Base-by-base conservation (phyloP, 2,888 invertebrate genomes). In the Lepidochitona cinerea region DNA sequence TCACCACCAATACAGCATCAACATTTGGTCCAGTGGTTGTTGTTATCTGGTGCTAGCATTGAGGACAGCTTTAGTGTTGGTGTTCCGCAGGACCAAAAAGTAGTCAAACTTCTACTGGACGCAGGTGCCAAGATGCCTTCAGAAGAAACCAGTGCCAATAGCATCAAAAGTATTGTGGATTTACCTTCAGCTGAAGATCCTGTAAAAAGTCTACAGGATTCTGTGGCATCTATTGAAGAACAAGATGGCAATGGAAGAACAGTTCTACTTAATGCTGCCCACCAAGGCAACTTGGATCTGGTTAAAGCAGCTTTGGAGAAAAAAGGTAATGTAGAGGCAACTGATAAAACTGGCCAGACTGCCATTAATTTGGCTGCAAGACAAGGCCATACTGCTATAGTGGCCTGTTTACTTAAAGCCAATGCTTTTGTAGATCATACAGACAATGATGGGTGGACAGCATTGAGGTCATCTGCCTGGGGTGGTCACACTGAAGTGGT, bases 71-170 rank as follows among this genome's bases (percentile, higher is more conserved):
- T 90, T 52, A 73, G 75, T 49, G 79, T 81, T 41, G 87, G 86
- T 5, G 72, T 89, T 66, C 88, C 88, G 33, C 88, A 87, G 72
- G 90, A 90, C 71, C 84, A 84, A 73, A 86, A 85, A 75, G 89
- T 88, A 33, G 79, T 89, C 36, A 88, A 97, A 90, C 92, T 97
- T n/a, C 93, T 98, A 0, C 91, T 97, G 67, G 97, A 97, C 89
- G 96, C 95, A 84, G 97, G 97, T 75, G 96, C 97, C 1, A 97
- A 97, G 89, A 94, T 96, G 0, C 97, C 98, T 87, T 94, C 95
- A 71, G 96, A 96, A 35, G 41, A 69, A 14, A 96, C 96, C 0
- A 96, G 96, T 23, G 95, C 96, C 76, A 80, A 33, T 78, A 83
- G 36, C 64, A 73, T 26, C 70, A 72, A 18, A 36, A 41, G n/a